These are phyloP conservation scores for Zingel zingel DNA, from an alignment of 2,113 vertebrate genomes.

Conservation along the genomic window DNA sequence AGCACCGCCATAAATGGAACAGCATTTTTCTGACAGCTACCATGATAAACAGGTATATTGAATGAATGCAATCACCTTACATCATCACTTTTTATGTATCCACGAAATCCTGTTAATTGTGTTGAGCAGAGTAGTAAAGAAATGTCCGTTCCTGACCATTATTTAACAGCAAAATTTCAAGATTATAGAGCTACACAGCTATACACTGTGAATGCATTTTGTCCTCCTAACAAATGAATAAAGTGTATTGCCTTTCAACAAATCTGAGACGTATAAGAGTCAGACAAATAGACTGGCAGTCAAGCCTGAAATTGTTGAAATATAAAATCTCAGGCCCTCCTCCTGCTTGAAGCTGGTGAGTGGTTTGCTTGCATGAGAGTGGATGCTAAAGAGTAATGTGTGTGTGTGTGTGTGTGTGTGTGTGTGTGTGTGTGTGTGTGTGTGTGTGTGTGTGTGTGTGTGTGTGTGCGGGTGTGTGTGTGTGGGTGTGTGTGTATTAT, in stretches of 20 bases:
- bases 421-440: no score
- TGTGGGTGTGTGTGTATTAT: not conserved
- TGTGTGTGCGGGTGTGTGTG: no score
- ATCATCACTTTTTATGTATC: slow-evolving; percentile 9
- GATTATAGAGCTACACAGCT: not conserved
- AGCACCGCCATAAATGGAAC: slow-evolving; percentile 37
- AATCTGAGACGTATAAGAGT: not conserved
- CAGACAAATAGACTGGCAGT: not conserved
- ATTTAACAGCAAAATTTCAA: not conserved
- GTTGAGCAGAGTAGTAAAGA: not conserved
- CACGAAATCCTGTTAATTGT: slow-evolving; percentile 23
- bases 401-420: not conserved
- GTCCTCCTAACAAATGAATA: not conserved
- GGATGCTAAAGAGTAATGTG: not conserved
- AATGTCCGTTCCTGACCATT: not conserved
- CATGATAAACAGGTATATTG: slow-evolving; percentile 13
- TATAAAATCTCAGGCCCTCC: slow-evolving; percentile 1
- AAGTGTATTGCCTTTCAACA: not conserved
- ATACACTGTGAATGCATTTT: not conserved
- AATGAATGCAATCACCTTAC: slow-evolving; percentile 33
- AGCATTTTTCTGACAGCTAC: slow-evolving; percentile 28
- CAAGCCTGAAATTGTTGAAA: slow-evolving; percentile 8
- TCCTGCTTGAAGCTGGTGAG: not conserved
- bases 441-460: not conserved
- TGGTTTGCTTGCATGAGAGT: slow-evolving; percentile 1